A percentile compares a stretch with the other conserved stretches of the same genome.
Evolutionary conservation across 2,797 vertebrate genomes (phyloP).

Genomic region (Heliangelus exortis): DNA sequence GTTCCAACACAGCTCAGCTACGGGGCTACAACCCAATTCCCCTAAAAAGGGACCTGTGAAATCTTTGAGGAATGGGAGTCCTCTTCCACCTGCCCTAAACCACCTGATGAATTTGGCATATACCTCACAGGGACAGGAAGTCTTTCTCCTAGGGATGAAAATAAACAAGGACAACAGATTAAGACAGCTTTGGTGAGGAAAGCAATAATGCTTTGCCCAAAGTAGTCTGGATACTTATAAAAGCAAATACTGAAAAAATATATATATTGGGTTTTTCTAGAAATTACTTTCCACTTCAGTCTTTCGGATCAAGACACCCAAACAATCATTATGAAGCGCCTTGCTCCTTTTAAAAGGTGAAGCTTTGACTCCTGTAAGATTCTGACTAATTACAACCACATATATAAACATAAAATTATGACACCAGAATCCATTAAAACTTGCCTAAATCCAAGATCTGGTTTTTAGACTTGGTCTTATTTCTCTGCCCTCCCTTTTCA

Average conservation of each 20-base stretch:
- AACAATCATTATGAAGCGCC: not conserved
- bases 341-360: not conserved
- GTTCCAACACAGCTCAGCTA: not conserved
- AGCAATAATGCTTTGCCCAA: not conserved
- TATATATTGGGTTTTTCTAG: not conserved
- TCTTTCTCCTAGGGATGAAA: not conserved
- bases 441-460: not conserved
- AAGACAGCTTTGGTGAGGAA: not conserved
- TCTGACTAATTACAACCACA: not conserved
- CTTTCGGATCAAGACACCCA: not conserved
- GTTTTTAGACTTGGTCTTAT: not conserved
- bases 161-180: not conserved
- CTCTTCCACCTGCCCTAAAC: not conserved
- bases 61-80: not conserved
- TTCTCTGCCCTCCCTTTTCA: not conserved
- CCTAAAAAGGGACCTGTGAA: not conserved
- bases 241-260: not conserved
- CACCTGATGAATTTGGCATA: not conserved
- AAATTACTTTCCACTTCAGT: not conserved
- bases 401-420: not conserved
- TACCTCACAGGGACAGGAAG: not conserved
- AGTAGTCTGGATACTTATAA: not conserved
- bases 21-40: not conserved
- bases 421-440: not conserved
- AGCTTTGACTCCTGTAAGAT: not conserved